These are phyloP conservation scores for Argyra leucocephala DNA, from an alignment of 2,888 invertebrate species.

Conservation along the genomic window DNA sequence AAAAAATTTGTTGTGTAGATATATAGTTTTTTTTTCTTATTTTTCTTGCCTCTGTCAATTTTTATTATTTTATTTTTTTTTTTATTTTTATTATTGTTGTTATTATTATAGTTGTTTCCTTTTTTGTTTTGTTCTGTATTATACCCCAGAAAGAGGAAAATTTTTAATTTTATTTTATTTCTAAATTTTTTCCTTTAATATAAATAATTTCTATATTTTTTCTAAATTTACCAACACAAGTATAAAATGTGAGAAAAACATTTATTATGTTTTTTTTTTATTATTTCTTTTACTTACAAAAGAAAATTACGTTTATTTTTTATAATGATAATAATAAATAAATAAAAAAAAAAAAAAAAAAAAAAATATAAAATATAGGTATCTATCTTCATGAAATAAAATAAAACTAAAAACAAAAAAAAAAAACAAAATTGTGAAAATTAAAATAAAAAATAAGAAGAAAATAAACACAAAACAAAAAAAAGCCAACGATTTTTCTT, in stretches of 20 bases:
- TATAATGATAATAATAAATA: constrained; percentile 14
- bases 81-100: background rate
- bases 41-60: too few relatives aligned
- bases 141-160: background rate
- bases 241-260: too few relatives aligned
- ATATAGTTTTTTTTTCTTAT: too few relatives aligned
- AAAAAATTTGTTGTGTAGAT: too few relatives aligned
- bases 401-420: too few relatives aligned
- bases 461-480: constrained; percentile 14
- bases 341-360: constrained; percentile 21
- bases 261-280: background rate
- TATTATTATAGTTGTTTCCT: too few relatives aligned
- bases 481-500: constrained; percentile 33
- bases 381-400: too few relatives aligned
- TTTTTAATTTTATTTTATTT: background rate
- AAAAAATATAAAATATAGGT: constrained; percentile 9
- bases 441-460: constrained; percentile 13
- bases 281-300: background rate
- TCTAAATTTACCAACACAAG: background rate
- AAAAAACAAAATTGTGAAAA: background rate
- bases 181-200: background rate
- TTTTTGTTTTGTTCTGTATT: too few relatives aligned
- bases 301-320: too few relatives aligned
- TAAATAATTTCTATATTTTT: background rate
- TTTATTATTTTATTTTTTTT: background rate